A percentile compares a stretch with the other conserved stretches of the same genome.
These are phyloP conservation scores for Eristalis intricaria DNA, from an alignment of 2,888 invertebrate species.

Conservation along the genomic window DNA sequence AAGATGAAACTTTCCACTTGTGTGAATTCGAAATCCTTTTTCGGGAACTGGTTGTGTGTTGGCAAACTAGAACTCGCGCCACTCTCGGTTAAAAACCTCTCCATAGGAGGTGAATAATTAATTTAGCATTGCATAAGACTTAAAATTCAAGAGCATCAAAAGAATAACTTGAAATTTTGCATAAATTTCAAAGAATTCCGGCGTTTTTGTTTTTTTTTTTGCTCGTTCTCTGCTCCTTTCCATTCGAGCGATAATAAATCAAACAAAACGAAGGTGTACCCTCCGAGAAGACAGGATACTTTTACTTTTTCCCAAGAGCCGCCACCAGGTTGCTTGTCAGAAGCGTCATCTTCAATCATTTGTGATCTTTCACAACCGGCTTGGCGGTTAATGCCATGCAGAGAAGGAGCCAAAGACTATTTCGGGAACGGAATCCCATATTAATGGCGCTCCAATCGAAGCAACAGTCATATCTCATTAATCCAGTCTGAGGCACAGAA, in stretches of 20 bases:
- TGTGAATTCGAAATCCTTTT: not conserved
- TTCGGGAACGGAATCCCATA: constrained; percentile 4
- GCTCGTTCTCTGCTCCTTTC: not conserved
- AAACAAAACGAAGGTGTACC: not conserved
- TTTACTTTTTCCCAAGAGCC: not conserved
- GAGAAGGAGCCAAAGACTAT: not conserved
- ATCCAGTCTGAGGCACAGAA: constrained; percentile 17
- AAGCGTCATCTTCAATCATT: not conserved
- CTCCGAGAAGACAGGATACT: not conserved
- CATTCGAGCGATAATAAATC: not conserved
- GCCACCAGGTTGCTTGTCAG: not conserved
- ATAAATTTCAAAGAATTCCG: not conserved
- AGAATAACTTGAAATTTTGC: not conserved
- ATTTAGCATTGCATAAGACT: not conserved
- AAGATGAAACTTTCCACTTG: not conserved
- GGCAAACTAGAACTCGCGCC: not conserved
- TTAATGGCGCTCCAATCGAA: constrained; percentile 8
- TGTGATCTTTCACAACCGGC: not conserved
- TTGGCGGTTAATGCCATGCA: not conserved
- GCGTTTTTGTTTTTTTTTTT: not conserved
- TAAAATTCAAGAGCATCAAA: not conserved
- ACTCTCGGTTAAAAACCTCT: not conserved
- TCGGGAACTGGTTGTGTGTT: not conserved
- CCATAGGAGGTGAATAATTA: not conserved
- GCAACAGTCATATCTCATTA: not conserved